Evolutionary conservation across 2,888 invertebrate genomes (phyloP), one percentile per base, ranked within the genome.

Genomic region (Dastarcus helophoroides): DNA sequence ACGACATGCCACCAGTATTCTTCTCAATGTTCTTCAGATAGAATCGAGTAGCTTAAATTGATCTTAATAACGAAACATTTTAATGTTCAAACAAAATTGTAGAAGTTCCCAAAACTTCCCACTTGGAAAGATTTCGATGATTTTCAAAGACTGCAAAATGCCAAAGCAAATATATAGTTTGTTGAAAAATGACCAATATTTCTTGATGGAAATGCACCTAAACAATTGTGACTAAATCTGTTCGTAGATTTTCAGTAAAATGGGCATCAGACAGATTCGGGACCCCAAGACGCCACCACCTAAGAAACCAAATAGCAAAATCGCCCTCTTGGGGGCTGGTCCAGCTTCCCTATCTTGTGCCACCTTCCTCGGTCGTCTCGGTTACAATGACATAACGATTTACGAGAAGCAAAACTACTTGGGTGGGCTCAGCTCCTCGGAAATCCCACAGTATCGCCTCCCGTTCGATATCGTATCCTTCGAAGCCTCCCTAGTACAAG

Each of bases 331-430:
- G 4, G 97, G 98, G 0, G 94, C 91, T 39, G 98, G 98, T 0
- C 97, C 98, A 0, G 93, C 97, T 3, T 90, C 91, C 5, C 69
- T 95, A 32, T 94, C 94, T 6, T 97, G 97, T 53, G 95, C 94
- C 2, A 93, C 95, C 9, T 98, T 90, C 64, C 65, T 98, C 10
- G 95, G 83, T 0, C 69, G 98, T 12, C 65, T 98, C 9, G 98
- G 98, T 0, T 98, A 98, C 56, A 73, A 76, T 4, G 67, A 95
- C 51, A 65, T 98, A 12, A 91, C 86, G 0, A 81, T 98, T 38
- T 97, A 84, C 59, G 98, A 98, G 59, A 91, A 84, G 55, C 69
- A 85, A 46, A 60, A 73, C 2, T 90, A 77, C 54, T 61, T 89
- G 26, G 98, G 98, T 6, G 97, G 98, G 3, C 66, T 98, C 54